Conservation (phyloP, 64 coral and sea anemone genomes). For the Porites lutea region DNA sequence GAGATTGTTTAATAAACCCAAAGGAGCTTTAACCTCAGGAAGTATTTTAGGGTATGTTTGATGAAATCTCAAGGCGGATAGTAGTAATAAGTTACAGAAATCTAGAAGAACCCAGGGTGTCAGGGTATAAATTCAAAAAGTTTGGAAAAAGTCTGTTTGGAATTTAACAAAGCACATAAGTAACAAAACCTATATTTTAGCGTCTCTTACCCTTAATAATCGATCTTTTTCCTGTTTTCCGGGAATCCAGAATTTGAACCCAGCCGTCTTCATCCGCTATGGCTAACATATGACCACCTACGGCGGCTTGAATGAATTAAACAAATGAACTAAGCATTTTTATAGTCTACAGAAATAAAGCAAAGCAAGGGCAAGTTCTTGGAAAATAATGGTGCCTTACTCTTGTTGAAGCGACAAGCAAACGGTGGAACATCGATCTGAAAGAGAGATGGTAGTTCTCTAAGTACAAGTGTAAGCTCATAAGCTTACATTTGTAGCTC, state of each 20-base stretch:
- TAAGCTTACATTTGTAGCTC: too few species aligned
- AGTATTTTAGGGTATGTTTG: too few species aligned
- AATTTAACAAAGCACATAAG: background rate
- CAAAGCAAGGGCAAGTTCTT: background rate
- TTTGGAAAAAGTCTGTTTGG: too few species aligned
- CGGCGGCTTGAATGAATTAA: slow-evolving; percentile 31
- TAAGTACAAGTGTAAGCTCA: background rate
- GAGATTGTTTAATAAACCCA: too few species aligned
- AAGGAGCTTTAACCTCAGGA: too few species aligned
- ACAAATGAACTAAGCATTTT: background rate
- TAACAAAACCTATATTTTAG: background rate
- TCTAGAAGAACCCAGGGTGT: too few species aligned
- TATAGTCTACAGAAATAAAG: background rate
- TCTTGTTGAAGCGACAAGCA: slow-evolving; percentile 86
- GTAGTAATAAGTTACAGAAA: too few species aligned
- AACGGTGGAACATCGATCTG: slow-evolving; percentile 94
- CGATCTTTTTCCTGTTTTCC: slow-evolving; percentile 69
- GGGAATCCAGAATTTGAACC: slow-evolving; percentile 79
- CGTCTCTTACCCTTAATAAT: slow-evolving; percentile 82
- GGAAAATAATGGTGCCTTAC: slow-evolving; percentile 51
- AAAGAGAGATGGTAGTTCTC: background rate
- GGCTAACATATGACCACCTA: slow-evolving; percentile 77
- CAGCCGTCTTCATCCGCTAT: slow-evolving; percentile 96
- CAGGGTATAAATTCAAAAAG: too few species aligned
- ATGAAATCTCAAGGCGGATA: too few species aligned